Evolutionary conservation across 2,113 vertebrate species (phyloP).

Genomic region (Solea solea): DNA sequence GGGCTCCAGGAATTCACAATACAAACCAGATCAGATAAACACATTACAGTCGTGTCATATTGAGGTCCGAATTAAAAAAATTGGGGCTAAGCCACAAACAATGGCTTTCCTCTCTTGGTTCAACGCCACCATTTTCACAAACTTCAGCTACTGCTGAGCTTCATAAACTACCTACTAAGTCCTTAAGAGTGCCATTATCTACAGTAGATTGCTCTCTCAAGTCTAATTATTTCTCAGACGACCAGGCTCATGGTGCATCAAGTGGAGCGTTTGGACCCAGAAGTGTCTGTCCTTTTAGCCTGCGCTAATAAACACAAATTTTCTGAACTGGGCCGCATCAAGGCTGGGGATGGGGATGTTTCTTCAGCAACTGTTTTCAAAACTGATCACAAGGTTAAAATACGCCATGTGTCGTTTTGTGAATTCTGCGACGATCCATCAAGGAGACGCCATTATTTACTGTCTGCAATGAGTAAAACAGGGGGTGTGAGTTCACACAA

Average conservation of each 20-base stretch:
- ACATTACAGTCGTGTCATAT: constrained; percentile 8
- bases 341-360: neutral
- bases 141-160: constrained; percentile 26
- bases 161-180: constrained; percentile 38
- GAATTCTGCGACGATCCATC: neutral
- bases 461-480: neutral
- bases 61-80: constrained; percentile 5
- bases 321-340: constrained; percentile 27
- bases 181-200: constrained; percentile 52
- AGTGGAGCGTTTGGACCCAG: constrained; percentile 57
- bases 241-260: constrained; percentile 31
- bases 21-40: constrained; percentile 4
- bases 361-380: constrained; percentile 17
- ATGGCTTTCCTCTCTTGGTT: constrained; percentile 21
- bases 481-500: neutral
- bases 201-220: constrained; percentile 55
- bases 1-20: constrained; percentile 2
- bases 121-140: neutral
- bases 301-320: constrained; percentile 52
- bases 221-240: constrained; percentile 62
- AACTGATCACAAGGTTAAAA: constrained; percentile 9
- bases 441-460: neutral
- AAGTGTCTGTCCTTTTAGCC: constrained; percentile 36
- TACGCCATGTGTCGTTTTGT: neutral
- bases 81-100: neutral